Evolutionary conservation across 2,888 invertebrate genomes (phyloP), one percentile per base, ranked within the genome.

Genomic region (Esperia sulphurella): DNA sequence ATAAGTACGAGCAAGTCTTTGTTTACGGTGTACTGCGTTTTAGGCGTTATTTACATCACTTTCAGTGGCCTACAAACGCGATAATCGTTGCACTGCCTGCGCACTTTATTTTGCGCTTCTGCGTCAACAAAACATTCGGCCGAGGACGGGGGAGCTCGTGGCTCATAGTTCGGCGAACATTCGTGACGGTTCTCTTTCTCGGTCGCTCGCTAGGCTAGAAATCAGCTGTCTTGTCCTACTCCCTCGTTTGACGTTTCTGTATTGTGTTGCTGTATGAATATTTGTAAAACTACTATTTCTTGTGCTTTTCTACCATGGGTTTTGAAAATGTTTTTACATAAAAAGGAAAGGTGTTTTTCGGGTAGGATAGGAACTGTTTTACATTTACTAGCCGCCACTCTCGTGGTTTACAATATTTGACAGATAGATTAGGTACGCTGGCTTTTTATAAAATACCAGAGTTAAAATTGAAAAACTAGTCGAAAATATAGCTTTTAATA

Each of bases 1-100:
- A 55, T 65, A 71, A 74, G 66, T 71, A 78, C 74, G 57, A 49
- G 50, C 55, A 56, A 62, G 70, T 75, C 68, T 75, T 77, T 82
- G 75, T 82, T 83, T 81, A 78, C 74, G 63, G 61, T 74, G 63
- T 74, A 72, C 63, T 68, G 64, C 62, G 72, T 65, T 76, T 72
- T 74, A 71, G 63, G 61, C 74, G 63, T 75, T 88, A 87, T 87
- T 86, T 87, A 84, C 86, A 83, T 82, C 81, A 84, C 83, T 80
- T 74, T 73, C 71, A 62, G 69, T 58, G 83, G 84, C 82, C 83
- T 86, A 77, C 84, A 66, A 83, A 83, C 81, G 79, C 71, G 65
- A 72, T 79, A 82, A 82, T 86, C 86, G 84, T 82, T 86, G 84
- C 85, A 86, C 83, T 86, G 84, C 84, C 85, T 85, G 85, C 87